A percentile compares a stretch with the other conserved stretches of the same genome.
Conservation (phyloP, 2,888 invertebrate genomes). For the Caradrina kadenii region DNA sequence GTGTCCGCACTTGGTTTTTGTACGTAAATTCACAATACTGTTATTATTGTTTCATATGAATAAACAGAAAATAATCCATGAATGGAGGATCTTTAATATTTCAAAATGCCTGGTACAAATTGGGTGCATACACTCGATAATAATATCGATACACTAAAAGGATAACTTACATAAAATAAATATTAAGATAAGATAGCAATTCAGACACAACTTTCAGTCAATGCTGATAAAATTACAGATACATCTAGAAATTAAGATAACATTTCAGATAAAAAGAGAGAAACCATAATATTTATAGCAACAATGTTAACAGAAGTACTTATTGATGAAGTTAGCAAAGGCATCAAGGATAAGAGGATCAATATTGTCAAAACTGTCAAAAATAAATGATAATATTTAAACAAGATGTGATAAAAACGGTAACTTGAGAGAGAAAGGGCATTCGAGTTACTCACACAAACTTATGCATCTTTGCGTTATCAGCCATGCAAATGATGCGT, state of each 20-base stretch:
- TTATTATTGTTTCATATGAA: background rate
- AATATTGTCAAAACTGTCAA: background rate
- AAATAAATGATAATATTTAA: background rate
- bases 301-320: background rate
- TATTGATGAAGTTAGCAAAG: background rate
- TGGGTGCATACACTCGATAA: constrained; percentile 14
- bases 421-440: constrained; percentile 22
- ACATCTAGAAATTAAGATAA: constrained; percentile 7
- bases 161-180: background rate
- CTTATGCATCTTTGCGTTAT: constrained; percentile 31
- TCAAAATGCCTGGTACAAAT: background rate
- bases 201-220: constrained; percentile 41
- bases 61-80: background rate
- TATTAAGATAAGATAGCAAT: constrained; percentile 32
- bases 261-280: background rate
- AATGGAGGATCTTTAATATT: background rate
- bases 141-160: background rate
- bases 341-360: background rate
- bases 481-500: constrained; percentile 36
- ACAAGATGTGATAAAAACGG: background rate
- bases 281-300: background rate
- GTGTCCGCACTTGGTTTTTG: too few relatives aligned
- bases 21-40: background rate
- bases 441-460: background rate
- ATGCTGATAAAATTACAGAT: constrained; percentile 6